Evolutionary conservation across 2,888 invertebrate species (phyloP).

Genomic region (Megaustenia siamemsis): DNA sequence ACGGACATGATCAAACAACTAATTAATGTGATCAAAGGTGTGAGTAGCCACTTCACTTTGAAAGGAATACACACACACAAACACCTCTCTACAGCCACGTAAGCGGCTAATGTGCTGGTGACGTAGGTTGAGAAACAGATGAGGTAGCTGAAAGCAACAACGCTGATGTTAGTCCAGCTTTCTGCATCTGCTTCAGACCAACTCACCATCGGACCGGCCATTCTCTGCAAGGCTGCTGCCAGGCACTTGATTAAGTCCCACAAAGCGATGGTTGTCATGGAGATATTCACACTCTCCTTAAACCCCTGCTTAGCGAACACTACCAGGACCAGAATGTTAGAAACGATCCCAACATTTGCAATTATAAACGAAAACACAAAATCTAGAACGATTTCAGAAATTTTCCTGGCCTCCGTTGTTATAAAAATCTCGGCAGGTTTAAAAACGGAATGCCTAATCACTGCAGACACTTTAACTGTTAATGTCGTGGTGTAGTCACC

Average conservation of each 20-base stretch:
- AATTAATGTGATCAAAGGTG: background rate
- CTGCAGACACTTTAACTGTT: too few species aligned
- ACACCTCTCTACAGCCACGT: slow-evolving; percentile 45
- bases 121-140: slow-evolving; percentile 25
- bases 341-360: slow-evolving; percentile 19
- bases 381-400: slow-evolving; percentile 12
- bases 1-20: background rate
- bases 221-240: background rate
- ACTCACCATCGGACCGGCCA: background rate
- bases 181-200: background rate
- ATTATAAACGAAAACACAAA: background rate
- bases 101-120: slow-evolving; percentile 31
- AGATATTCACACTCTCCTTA: slow-evolving; percentile 30
- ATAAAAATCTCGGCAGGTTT: slow-evolving; percentile 2
- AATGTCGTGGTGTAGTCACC: too few species aligned
- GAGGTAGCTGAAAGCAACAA: background rate
- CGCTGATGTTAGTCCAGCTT: slow-evolving; percentile 11
- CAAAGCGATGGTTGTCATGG: slow-evolving; percentile 36
- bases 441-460: background rate
- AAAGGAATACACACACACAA: slow-evolving; percentile 21
- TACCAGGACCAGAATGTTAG: slow-evolving; percentile 1
- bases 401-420: background rate
- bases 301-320: slow-evolving; percentile 27
- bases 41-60: slow-evolving; percentile 1
- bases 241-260: slow-evolving; percentile 39